phyloP scores from a whole-genome alignment of 2,888 invertebrate species.

The Drosophila nr. fundita region DNA sequence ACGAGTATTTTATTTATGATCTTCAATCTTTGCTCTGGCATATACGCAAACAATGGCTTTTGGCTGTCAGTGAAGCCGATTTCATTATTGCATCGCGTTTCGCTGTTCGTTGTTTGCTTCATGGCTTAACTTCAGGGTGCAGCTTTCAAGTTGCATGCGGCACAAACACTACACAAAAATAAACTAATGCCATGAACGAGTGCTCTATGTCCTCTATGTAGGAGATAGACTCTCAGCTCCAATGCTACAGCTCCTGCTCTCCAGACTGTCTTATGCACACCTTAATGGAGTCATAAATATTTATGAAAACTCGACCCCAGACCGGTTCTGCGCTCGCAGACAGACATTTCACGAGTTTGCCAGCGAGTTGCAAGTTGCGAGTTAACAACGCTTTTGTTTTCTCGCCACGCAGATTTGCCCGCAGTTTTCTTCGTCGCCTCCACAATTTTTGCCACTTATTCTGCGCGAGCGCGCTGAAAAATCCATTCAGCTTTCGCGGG shows the following conservation, averaged over 20 bases:
- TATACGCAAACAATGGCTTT: slow-evolving; percentile 33
- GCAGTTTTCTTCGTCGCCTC: slow-evolving; percentile 39
- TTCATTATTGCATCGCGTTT: slow-evolving; percentile 5
- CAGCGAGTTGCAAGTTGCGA: not conserved
- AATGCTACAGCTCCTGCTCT: slow-evolving; percentile 39
- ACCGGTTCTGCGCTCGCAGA: slow-evolving; percentile 23
- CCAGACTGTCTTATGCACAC: slow-evolving; percentile 81
- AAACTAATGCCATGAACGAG: slow-evolving; percentile 55
- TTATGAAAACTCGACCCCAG: slow-evolving; percentile 82
- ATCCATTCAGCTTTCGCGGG: slow-evolving; percentile 24
- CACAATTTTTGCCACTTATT: slow-evolving; percentile 69
- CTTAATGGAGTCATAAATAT: slow-evolving; percentile 85
- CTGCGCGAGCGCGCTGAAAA: slow-evolving; percentile 55
- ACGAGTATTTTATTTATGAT: not conserved
- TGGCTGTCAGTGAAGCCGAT: slow-evolving; percentile 49
- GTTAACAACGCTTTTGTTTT: slow-evolving; percentile 50
- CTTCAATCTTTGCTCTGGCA: not conserved
- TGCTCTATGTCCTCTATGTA: slow-evolving; percentile 26
- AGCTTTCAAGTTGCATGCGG: slow-evolving; percentile 63
- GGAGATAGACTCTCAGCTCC: slow-evolving; percentile 34
- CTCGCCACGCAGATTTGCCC: slow-evolving; percentile 50
- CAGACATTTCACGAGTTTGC: slow-evolving; percentile 15
- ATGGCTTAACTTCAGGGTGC: slow-evolving; percentile 59
- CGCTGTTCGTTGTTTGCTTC: slow-evolving; percentile 39
- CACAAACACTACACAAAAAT: slow-evolving; percentile 30